These are phyloP conservation scores for Psammodynastes pulverulentus DNA, from an alignment of 2,113 vertebrate species.

Conservation along the genomic window DNA sequence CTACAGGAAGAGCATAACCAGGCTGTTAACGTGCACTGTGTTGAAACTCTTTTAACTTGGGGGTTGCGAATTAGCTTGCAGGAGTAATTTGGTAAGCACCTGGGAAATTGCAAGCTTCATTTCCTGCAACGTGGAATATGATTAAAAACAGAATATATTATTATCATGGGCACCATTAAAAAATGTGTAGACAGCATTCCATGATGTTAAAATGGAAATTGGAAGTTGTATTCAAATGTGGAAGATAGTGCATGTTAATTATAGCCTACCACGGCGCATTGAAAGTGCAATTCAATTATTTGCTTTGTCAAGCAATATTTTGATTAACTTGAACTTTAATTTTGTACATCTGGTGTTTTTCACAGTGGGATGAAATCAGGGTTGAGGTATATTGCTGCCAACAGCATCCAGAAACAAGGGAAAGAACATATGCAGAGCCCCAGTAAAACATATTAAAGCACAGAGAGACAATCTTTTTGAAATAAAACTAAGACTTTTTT, in stretches of 20 bases:
- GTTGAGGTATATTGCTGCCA: slow-evolving; percentile 14
- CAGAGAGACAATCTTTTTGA: slow-evolving; percentile 7
- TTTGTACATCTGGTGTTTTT: slow-evolving; percentile 70
- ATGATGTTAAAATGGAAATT: slow-evolving; percentile 89
- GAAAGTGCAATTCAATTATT: slow-evolving; percentile 81
- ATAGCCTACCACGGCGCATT: slow-evolving; percentile 80
- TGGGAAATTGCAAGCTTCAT: slow-evolving; percentile 90
- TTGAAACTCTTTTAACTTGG: slow-evolving; percentile 82
- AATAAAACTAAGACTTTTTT: slow-evolving; percentile 35
- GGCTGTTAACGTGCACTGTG: slow-evolving; percentile 82
- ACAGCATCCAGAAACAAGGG: slow-evolving; percentile 42
- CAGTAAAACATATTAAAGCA: slow-evolving; percentile 31
- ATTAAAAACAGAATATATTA: slow-evolving; percentile 97
- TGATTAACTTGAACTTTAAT: slow-evolving; percentile 77
- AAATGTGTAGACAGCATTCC: slow-evolving; percentile 96
- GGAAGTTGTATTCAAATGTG: slow-evolving; percentile 87
- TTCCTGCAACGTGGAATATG: slow-evolving; percentile 87
- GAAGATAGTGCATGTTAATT: slow-evolving; percentile 90
- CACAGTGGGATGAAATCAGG: slow-evolving; percentile 56
- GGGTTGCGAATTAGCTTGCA: slow-evolving; percentile 91
- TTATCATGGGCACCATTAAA: slow-evolving; percentile 96
- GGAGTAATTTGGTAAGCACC: slow-evolving; percentile 87
- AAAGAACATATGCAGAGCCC: slow-evolving; percentile 36
- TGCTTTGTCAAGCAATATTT: slow-evolving; percentile 80
- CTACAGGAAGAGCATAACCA: slow-evolving; percentile 82